phyloP scores from a whole-genome alignment of 2,113 vertebrate species.

The Dryoscopus gambensis region DNA sequence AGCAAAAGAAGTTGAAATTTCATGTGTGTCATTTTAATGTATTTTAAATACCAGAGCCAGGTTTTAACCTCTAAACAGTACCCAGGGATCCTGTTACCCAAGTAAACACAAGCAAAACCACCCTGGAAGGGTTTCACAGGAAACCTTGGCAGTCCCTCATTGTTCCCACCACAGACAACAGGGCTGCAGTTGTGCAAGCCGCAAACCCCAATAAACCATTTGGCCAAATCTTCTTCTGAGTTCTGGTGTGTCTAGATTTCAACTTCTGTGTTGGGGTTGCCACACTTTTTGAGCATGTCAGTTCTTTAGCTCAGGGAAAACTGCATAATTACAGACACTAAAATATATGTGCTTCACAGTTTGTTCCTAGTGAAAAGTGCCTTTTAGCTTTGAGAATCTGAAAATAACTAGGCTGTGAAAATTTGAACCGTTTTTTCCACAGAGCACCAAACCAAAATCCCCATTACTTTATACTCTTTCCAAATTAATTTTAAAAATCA shows the following conservation, averaged over 20 bases:
- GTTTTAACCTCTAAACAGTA: not conserved
- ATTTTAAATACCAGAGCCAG: not conserved
- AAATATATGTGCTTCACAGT: not conserved
- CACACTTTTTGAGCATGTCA: not conserved
- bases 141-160: not conserved
- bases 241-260: not conserved
- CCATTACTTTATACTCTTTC: not conserved
- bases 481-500: not conserved
- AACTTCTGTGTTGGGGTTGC: not conserved
- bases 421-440: not conserved
- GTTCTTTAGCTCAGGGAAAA: not conserved
- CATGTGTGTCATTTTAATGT: not conserved
- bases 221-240: not conserved
- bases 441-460: not conserved
- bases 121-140: not conserved
- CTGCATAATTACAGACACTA: not conserved
- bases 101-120: not conserved
- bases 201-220: not conserved
- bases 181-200: not conserved
- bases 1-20: not conserved
- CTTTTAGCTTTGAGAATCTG: not conserved
- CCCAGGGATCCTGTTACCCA: not conserved
- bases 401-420: constrained; percentile 6
- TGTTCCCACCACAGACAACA: rapidly evolving
- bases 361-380: not conserved